Percentiles rank a stretch among this genome's conserved stretches.
Evolutionary conservation across 2,797 vertebrate species (phyloP).

Genomic region (Coregonus ussuriensis): DNA sequence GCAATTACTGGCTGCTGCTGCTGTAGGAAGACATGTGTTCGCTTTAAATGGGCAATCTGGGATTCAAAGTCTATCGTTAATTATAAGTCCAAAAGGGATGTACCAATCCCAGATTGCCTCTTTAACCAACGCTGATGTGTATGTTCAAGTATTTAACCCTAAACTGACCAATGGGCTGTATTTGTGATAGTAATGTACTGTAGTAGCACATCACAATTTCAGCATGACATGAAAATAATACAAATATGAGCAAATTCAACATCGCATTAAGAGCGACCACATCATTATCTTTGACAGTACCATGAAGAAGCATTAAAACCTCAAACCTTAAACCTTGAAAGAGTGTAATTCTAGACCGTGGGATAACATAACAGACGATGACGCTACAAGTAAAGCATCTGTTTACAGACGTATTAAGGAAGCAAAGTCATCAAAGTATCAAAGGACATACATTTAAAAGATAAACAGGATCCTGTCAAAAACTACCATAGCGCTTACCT

Average conservation of each 20-base stretch:
- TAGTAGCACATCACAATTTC: background rate
- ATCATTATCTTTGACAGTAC: no score
- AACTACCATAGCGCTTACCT: background rate
- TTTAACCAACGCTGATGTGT: background rate
- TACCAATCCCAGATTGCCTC: background rate
- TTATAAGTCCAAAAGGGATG: background rate
- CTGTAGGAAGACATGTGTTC: background rate
- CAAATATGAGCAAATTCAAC: background rate
- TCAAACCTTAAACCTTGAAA: no score
- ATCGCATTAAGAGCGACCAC: background rate
- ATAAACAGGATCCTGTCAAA: background rate
- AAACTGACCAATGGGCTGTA: background rate
- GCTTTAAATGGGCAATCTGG: background rate
- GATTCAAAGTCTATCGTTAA: background rate
- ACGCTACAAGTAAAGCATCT: background rate
- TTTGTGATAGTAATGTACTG: no score
- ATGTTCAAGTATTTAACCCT: background rate
- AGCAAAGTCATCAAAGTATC: background rate
- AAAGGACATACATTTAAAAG: background rate
- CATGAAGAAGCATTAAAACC: no score
- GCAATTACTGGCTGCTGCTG: slow-evolving; percentile 1
- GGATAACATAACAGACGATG: no score
- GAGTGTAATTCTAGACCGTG: background rate
- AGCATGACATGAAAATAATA: background rate
- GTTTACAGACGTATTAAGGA: background rate